phyloP scores from a whole-genome alignment of 2,797 vertebrate genomes.

The Pseudotriccus pelzelni region DNA sequence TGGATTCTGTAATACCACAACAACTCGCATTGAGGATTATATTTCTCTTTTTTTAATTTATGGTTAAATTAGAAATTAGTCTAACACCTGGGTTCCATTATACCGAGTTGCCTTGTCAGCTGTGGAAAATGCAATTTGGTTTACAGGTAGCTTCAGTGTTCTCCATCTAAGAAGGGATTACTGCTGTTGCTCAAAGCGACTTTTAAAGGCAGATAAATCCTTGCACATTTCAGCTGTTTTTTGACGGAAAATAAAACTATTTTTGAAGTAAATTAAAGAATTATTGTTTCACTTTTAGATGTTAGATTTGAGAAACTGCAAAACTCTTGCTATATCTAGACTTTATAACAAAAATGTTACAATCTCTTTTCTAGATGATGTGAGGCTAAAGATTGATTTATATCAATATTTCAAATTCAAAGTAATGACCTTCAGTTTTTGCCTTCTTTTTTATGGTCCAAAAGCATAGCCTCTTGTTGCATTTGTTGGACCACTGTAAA shows the following conservation, averaged over 20 bases:
- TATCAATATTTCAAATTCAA: constrained; percentile 1
- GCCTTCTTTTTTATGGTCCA: not conserved
- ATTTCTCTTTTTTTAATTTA: constrained; percentile 74
- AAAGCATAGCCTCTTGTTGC: not conserved
- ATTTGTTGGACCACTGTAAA: not conserved
- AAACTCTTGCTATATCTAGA: not conserved
- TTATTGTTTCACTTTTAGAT: not conserved
- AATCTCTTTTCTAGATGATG: not conserved
- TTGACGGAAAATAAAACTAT: not conserved
- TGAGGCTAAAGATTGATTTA: not conserved
- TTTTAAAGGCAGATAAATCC: constrained; percentile 15
- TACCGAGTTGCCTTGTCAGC: constrained; percentile 35
- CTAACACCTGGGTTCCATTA: constrained; percentile 71
- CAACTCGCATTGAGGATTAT: constrained; percentile 64
- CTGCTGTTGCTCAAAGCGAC: not conserved
- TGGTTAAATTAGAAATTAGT: constrained; percentile 74
- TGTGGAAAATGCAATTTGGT: constrained; percentile 51
- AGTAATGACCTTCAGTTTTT: not conserved
- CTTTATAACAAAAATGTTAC: constrained; percentile 5
- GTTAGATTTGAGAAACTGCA: not conserved
- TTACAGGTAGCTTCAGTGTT: constrained; percentile 34
- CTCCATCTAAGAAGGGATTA: constrained; percentile 21
- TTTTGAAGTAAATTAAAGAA: constrained; percentile 7
- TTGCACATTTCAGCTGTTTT: not conserved
- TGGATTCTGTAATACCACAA: constrained; percentile 64